Evolutionary conservation across 1,140 invertebrate species (phyloP), one percentile per base, ranked within the genome.

Genomic region (Caerostris extrusa): DNA sequence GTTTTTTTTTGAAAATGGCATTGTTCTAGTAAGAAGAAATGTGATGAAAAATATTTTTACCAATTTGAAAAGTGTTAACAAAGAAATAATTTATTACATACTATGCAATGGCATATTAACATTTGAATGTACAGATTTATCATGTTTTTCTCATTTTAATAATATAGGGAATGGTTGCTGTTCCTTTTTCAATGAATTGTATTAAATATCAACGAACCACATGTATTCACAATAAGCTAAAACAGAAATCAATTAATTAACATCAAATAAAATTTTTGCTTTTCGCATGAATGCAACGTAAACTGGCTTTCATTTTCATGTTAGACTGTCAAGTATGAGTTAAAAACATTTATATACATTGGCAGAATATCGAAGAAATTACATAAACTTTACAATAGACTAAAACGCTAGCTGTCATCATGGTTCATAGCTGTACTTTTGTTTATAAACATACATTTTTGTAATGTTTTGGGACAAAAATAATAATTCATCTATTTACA

Each of bases 321-420:
- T 34, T 34, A 34, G 34, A 34, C 34, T 34, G 34, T 34, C 34
- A 34, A 34, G 34, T 34, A 34, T 34, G 34, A 34, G 34, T 34
- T 34, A 2, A 34, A 34, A 34, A 34, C 34, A n/a, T n/a, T n/a
- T n/a, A n/a, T n/a, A n/a, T n/a, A n/a, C n/a, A 34, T 34, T 34
- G 34, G 34, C 34, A 34, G 50, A 34, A 77, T 77, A 77, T 77
- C 71, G 71, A 77, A 34, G 7, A 71, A 53, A 77, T 50, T 77
- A 4, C 12, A 4, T 4, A 50, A 34, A 77, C 34, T 77, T 77
- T 50, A 77, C 50, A 50, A 7, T 77, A 77, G 71, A 53, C 12
- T 3, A 77, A 77, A 77, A 19, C 71, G 71, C 71, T 77, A 77
- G 71, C 50, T 77, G 34, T 77, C 71, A 77, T 77, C 34, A 77